A percentile compares a stretch with the other conserved stretches of the same genome.
These are phyloP conservation scores for Stenichneumon culpator DNA, from an alignment of 2,888 invertebrate species.

Conservation along the genomic window DNA sequence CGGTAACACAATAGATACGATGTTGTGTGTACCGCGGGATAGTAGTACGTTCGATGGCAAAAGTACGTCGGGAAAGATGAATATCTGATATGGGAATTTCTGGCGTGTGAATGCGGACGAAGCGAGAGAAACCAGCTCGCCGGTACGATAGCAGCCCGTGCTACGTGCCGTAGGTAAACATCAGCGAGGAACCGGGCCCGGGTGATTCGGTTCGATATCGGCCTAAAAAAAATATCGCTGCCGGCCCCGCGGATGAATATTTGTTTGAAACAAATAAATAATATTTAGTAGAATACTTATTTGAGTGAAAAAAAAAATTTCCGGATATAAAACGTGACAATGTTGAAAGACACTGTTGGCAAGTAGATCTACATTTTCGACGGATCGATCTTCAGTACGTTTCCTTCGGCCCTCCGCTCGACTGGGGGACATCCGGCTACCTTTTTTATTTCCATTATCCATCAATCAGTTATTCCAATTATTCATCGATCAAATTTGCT, in stretches of 20 bases:
- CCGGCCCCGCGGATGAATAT: no score
- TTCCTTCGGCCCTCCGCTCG: not conserved
- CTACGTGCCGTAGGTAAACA: constrained; percentile 37
- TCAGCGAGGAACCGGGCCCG: not conserved
- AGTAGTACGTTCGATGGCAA: constrained; percentile 76
- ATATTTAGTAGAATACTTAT: no score
- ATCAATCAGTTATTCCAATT: no score
- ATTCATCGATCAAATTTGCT: no score
- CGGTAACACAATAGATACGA: constrained; percentile 73
- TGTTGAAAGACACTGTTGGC: not conserved
- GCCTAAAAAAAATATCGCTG: no score
- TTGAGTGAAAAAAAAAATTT: no score
- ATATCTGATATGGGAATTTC: constrained; percentile 81
- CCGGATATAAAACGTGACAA: constrained; percentile 21
- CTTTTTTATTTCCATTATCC: no score
- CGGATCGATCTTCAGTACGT: not conserved
- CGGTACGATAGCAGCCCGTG: not conserved
- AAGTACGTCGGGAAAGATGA: constrained; percentile 76
- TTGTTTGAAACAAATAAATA: no score
- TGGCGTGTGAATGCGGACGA: constrained; percentile 79
- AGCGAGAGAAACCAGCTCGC: constrained; percentile 34
- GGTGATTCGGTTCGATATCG: not conserved
- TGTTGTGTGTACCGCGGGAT: constrained; percentile 17
- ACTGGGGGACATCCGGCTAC: no score
- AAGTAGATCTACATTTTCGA: constrained; percentile 5